Percentiles rank a stretch among this genome's conserved stretches.
Conservation (phyloP, 2,888 invertebrate species). For the Clusia tigrina region DNA sequence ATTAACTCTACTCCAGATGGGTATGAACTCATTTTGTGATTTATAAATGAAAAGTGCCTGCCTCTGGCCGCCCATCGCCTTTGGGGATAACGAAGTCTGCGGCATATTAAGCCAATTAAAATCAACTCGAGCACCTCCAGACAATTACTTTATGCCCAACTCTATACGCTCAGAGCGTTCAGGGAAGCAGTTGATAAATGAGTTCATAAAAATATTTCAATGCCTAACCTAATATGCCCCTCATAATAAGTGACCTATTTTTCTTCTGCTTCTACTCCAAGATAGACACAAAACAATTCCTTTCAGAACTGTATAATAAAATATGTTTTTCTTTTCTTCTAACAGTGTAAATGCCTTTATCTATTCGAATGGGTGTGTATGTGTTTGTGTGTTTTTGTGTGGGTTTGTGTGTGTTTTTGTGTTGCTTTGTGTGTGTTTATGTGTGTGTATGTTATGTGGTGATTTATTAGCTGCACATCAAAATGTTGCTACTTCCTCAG, state of each 20-base stretch:
- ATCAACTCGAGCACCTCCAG: too few relatives aligned
- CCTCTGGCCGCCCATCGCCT: too few relatives aligned
- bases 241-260: conserved; percentile 5
- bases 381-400: background rate
- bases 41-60: too few relatives aligned
- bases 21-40: too few relatives aligned
- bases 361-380: too few relatives aligned
- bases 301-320: background rate
- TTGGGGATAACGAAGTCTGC: too few relatives aligned
- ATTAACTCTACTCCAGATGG: too few relatives aligned
- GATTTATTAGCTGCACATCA: conserved; percentile 11
- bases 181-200: background rate
- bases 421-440: background rate
- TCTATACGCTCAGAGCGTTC: too few relatives aligned
- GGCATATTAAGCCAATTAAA: too few relatives aligned
- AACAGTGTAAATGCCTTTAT: too few relatives aligned
- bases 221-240: background rate
- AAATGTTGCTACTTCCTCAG: background rate
- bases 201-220: background rate
- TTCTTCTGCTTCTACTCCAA: background rate
- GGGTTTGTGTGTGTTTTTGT: background rate
- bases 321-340: background rate
- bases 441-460: background rate
- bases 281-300: conserved; percentile 7
- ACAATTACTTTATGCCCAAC: too few relatives aligned